Evolutionary conservation across 2,797 vertebrate genomes (phyloP), one percentile per base, ranked within the genome.

Genomic region (Sciurus vulgaris): DNA sequence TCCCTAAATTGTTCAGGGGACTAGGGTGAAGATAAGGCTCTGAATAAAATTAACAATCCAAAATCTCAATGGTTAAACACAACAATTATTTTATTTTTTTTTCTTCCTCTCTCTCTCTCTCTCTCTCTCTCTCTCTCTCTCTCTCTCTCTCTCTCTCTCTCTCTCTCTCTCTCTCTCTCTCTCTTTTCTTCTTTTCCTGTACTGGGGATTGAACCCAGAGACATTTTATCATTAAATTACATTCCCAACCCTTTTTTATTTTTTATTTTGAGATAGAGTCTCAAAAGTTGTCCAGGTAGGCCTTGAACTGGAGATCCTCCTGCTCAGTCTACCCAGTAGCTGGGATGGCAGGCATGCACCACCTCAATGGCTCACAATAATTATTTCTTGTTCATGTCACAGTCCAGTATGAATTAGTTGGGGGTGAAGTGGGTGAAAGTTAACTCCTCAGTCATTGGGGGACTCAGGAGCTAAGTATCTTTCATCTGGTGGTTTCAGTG

Each of bases 331-430:
- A 24, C 54, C 13, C 33, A 47, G 22, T 24, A 61, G 86, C 70
- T 74, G 41, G 47, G 38, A 63, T 54, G 70, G 69, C 44, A 69
- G 14, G 13, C 24, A 12, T 51, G 22, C 13, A 65, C 26, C 14
- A 51, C 20, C 0, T 8, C 56, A 61, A 41, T 86, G 15, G 35
- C 17, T 33, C 47, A 72, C 41, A 84, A 30, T 51, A 69, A 86
- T 73, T 87, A 91, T 67, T 95, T 92, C n/a, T 92, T 96, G 79
- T 72, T 92, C 28, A 30, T 81, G 44, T 85, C 15, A 51, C 13
- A 70, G 28, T 87, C 18, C 17, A 72, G 4, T 35, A 38, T 65
- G 35, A 56, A 86, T 93, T 86, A 28, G 24, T 69, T 95, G 41
- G 59, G 5, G 2, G 15, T 92, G 33, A 93, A 56, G 11, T 61